Evolutionary conservation across 64 coral and sea anemone species (phyloP).

Genomic region (Pachyseris speciosa): DNA sequence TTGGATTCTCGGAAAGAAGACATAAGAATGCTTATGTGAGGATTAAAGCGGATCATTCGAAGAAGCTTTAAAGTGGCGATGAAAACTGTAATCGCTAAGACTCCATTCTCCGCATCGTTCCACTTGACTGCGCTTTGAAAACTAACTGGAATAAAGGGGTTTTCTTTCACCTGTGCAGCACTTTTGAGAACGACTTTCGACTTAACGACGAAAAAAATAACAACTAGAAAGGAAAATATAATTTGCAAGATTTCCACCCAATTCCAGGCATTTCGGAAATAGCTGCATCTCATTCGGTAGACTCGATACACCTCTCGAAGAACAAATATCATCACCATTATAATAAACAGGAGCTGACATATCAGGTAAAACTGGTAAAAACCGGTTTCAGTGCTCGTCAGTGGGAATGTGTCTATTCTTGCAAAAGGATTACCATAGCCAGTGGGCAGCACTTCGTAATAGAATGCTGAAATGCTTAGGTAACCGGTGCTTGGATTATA

Average conservation of each 20-base stretch:
- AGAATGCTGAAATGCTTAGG: slow-evolving; percentile 46
- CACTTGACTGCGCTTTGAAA: slow-evolving; percentile 41
- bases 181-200: slow-evolving; percentile 20
- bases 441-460: slow-evolving; percentile 60
- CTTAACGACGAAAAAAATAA: slow-evolving; percentile 56
- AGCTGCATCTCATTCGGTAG: slow-evolving; percentile 19
- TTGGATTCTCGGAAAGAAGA: slow-evolving; percentile 24
- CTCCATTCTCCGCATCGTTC: slow-evolving; percentile 38
- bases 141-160: slow-evolving; percentile 48
- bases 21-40: slow-evolving; percentile 35
- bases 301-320: background rate
- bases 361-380: slow-evolving; percentile 55
- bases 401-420: slow-evolving; percentile 59
- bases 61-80: slow-evolving; percentile 52
- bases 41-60: slow-evolving; percentile 59
- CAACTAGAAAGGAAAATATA: slow-evolving; percentile 34
- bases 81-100: slow-evolving; percentile 54
- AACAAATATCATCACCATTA: slow-evolving; percentile 24
- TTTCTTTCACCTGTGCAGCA: slow-evolving; percentile 20
- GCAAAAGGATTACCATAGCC: slow-evolving; percentile 30
- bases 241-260: slow-evolving; percentile 66
- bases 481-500: slow-evolving; percentile 64
- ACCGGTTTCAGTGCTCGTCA: slow-evolving; percentile 28
- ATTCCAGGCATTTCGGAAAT: slow-evolving; percentile 56
- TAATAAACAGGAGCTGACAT: slow-evolving; percentile 68